These are phyloP conservation scores for Leptinotarsa undecemlineata DNA, from an alignment of 1,140 invertebrate genomes.

Conservation along the genomic window DNA sequence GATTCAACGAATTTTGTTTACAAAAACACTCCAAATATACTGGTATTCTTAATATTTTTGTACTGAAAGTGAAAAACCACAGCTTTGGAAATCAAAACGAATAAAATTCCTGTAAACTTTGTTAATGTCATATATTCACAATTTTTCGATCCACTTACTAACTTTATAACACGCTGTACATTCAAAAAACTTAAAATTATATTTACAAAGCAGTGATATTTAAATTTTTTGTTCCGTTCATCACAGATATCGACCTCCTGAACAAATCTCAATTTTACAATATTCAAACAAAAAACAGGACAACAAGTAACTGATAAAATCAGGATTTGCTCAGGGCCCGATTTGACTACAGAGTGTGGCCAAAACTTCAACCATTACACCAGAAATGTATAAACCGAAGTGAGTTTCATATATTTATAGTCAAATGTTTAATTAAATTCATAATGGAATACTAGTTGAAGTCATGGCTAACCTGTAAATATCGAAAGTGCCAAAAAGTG, in stretches of 20 bases:
- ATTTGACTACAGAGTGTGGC: constrained; percentile 3
- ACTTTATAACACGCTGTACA: constrained; percentile 56
- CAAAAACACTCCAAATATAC: too few relatives aligned
- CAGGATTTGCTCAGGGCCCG: constrained; percentile 31
- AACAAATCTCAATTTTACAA: constrained; percentile 27
- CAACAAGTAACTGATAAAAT: constrained; percentile 30
- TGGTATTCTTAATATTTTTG: too few relatives aligned
- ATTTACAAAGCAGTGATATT: constrained; percentile 49
- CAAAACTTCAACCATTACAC: not conserved
- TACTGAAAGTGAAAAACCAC: too few relatives aligned
- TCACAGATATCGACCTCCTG: constrained; percentile 37
- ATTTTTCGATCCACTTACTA: constrained; percentile 56
- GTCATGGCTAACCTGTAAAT: not conserved
- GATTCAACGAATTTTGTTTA: too few relatives aligned
- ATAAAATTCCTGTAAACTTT: constrained; percentile 42
- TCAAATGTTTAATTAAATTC: not conserved
- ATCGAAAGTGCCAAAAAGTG: constrained; percentile 9
- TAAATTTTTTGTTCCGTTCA: constrained; percentile 26
- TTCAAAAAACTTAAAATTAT: constrained; percentile 53
- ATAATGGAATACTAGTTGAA: too few relatives aligned
- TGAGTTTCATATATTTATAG: not conserved
- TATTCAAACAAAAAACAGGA: constrained; percentile 21
- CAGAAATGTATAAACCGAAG: not conserved
- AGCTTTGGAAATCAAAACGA: not conserved
- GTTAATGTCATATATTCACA: constrained; percentile 57